phyloP scores from a whole-genome alignment of 2,888 invertebrate species.

The Drosophila putrida region DNA sequence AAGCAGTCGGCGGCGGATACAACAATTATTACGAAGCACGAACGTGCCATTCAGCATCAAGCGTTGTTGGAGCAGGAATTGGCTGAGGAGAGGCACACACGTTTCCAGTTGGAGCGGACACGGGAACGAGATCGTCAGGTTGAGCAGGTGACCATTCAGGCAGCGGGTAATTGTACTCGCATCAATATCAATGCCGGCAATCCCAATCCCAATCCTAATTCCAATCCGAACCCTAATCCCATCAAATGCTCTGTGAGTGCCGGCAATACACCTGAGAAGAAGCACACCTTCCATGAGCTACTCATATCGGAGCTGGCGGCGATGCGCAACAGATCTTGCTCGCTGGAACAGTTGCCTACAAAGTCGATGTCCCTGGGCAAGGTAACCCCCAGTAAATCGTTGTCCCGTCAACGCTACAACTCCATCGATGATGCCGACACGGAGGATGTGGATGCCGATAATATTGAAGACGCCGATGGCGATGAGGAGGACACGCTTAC shows the following conservation, averaged over 20 bases:
- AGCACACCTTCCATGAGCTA: slow-evolving; percentile 88
- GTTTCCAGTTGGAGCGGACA: slow-evolving; percentile 32
- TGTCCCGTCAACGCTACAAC: slow-evolving; percentile 70
- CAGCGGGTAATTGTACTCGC: slow-evolving; percentile 77
- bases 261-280: slow-evolving; percentile 83
- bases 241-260: slow-evolving; percentile 67
- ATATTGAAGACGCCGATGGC: slow-evolving; percentile 80
- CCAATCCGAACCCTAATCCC: slow-evolving; percentile 12
- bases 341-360: slow-evolving; percentile 82
- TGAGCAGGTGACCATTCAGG: slow-evolving; percentile 63
- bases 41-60: slow-evolving; percentile 79
- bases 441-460: slow-evolving; percentile 82
- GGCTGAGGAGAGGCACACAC: slow-evolving; percentile 50
- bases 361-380: slow-evolving; percentile 46
- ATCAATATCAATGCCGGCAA: slow-evolving; percentile 72
- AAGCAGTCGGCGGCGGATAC: slow-evolving; percentile 68
- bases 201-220: slow-evolving; percentile 1
- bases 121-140: slow-evolving; percentile 26
- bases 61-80: slow-evolving; percentile 72
- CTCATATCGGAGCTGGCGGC: slow-evolving; percentile 90
- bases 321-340: slow-evolving; percentile 86
- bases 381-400: slow-evolving; percentile 49
- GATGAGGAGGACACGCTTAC: slow-evolving; percentile 70
- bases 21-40: slow-evolving; percentile 82
- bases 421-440: slow-evolving; percentile 74